phyloP scores from a whole-genome alignment of 2,797 vertebrate species.

The Macroramphosus scolopax region DNA sequence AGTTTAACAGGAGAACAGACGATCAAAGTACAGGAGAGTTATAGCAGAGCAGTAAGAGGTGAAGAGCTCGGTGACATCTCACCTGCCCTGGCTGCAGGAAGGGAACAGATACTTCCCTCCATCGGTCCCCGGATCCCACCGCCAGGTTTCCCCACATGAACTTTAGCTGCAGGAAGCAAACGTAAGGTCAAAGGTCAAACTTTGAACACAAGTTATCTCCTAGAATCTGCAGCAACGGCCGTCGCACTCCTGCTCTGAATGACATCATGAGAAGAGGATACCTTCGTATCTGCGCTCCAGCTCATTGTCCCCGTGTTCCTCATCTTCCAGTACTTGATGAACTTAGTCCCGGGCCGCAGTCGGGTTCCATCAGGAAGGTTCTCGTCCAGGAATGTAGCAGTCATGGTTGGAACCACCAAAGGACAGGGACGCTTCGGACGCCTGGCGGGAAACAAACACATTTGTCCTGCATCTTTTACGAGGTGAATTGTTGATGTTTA shows the following conservation, averaged over 20 bases:
- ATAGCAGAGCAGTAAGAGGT: no score
- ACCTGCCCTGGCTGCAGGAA: slow-evolving; percentile 89
- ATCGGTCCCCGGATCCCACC: slow-evolving; percentile 85
- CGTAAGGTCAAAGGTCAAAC: no score
- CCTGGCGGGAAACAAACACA: no score
- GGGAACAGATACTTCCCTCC: slow-evolving; percentile 88
- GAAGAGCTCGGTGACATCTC: no score
- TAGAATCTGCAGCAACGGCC: no score
- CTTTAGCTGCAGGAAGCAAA: slow-evolving; percentile 82
- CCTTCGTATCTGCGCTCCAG: slow-evolving; percentile 97
- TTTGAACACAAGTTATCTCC: no score
- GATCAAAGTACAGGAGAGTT: no score
- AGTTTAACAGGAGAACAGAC: no score
- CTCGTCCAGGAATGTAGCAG: slow-evolving; percentile 97
- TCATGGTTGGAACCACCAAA: slow-evolving; percentile 90
- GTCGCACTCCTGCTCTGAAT: no score
- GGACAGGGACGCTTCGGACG: slow-evolving; percentile 85
- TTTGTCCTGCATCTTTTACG: no score
- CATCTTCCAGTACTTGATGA: slow-evolving; percentile 99
- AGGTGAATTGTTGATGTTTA: no score
- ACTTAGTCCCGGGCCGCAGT: slow-evolving; percentile 91
- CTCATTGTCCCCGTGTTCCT: slow-evolving; percentile 93
- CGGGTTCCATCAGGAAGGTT: slow-evolving; percentile 96
- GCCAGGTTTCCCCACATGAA: slow-evolving; percentile 99
- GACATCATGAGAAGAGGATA: slow-evolving; percentile 72